Conservation (phyloP, 2,797 vertebrate genomes). For the Pangasius larnaudii region DNA sequence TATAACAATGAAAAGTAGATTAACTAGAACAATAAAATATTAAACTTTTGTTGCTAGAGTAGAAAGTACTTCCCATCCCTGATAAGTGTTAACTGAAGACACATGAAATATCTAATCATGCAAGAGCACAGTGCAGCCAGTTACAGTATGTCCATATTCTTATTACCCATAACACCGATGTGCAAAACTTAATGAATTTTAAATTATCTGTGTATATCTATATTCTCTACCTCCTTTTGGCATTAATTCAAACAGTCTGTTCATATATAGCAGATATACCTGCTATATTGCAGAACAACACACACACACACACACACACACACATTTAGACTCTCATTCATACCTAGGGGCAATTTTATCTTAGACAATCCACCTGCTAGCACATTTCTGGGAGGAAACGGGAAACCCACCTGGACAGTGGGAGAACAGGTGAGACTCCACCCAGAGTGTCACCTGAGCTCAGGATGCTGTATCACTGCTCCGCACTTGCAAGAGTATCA, state of each 20-base stretch:
- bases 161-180: neutral
- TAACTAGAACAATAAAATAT: neutral
- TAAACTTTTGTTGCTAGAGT: neutral
- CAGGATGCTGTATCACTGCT: neutral
- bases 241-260: too few species aligned
- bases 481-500: neutral
- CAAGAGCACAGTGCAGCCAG: neutral
- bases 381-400: too few species aligned
- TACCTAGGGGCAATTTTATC: too few species aligned
- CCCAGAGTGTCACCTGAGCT: neutral
- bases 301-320: too few species aligned
- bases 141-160: neutral
- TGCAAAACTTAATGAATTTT: neutral
- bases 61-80: neutral
- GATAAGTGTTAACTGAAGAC: neutral
- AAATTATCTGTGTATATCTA: neutral
- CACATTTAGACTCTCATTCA: too few species aligned
- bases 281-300: too few species aligned
- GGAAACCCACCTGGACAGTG: neutral
- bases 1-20: neutral
- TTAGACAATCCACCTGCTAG: too few species aligned
- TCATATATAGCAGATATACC: too few species aligned
- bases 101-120: neutral
- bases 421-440: neutral
- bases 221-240: neutral